phyloP scores from a whole-genome alignment of 2,797 vertebrate genomes.

The Dendrocincla tyrannina region DNA sequence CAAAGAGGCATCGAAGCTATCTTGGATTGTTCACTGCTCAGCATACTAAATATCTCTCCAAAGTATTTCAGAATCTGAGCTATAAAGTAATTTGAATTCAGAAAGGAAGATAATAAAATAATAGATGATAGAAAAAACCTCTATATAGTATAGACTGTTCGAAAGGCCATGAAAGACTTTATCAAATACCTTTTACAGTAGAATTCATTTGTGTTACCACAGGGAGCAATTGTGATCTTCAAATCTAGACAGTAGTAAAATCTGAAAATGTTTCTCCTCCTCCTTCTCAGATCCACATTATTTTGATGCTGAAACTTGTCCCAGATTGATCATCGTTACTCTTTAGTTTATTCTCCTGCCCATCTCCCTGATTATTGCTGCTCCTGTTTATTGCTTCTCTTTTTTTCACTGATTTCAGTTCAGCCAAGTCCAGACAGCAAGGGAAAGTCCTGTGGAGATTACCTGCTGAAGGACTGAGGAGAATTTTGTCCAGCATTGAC shows the following conservation, averaged over 20 bases:
- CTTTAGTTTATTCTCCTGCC: not conserved
- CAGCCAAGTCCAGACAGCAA: not conserved
- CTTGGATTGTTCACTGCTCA: not conserved
- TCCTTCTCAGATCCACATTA: not conserved
- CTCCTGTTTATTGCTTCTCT: not conserved
- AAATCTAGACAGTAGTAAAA: constrained; percentile 28
- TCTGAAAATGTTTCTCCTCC: not conserved
- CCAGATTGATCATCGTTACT: not conserved
- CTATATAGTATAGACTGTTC: not conserved
- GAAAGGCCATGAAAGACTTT: constrained; percentile 54
- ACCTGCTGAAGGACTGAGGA: not conserved
- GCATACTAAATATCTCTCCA: constrained; percentile 26
- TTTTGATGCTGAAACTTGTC: not conserved
- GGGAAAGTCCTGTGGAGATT: not conserved
- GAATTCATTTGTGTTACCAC: constrained; percentile 46
- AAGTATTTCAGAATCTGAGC: constrained; percentile 12
- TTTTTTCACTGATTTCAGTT: not conserved
- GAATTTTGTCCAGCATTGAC: not conserved
- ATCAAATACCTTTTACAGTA: constrained; percentile 52
- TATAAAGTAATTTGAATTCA: constrained; percentile 56
- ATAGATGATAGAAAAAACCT: constrained; percentile 31
- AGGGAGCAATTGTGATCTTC: constrained; percentile 40
- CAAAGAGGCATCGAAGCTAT: constrained; percentile 4
- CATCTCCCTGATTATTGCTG: not conserved
- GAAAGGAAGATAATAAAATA: constrained; percentile 64